These are phyloP conservation scores for Ochropleura plecta DNA, from an alignment of 2,888 invertebrate genomes.

Conservation along the genomic window DNA sequence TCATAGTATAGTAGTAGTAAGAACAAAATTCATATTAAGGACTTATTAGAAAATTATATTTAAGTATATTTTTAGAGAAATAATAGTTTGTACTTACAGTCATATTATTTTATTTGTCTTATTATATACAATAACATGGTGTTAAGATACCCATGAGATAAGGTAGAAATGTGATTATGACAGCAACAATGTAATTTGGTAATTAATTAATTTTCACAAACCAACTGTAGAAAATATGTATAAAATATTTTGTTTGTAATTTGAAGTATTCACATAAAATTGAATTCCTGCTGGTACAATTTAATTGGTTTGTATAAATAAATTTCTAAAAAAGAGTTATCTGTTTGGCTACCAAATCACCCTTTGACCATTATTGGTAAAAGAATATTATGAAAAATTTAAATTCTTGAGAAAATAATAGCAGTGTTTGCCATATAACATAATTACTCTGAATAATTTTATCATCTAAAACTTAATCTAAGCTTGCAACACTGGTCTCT, in stretches of 20 bases:
- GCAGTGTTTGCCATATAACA: not conserved
- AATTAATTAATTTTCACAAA: conserved; percentile 20
- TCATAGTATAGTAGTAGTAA: conserved; percentile 67
- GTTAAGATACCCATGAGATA: conserved; percentile 31
- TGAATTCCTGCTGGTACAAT: conserved; percentile 35
- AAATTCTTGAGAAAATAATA: not conserved
- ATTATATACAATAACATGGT: conserved; percentile 42
- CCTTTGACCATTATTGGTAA: not conserved
- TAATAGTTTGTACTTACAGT: conserved; percentile 66
- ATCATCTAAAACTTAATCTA: conserved; percentile 76
- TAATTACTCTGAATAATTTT: not conserved
- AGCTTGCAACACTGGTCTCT: conserved; percentile 95
- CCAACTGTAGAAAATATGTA: conserved; percentile 20
- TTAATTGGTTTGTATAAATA: conserved; percentile 44
- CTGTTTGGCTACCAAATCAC: not conserved
- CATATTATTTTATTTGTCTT: conserved; percentile 58
- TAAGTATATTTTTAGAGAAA: conserved; percentile 66
- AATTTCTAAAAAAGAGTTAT: conserved; percentile 22
- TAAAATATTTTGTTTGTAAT: conserved; percentile 16
- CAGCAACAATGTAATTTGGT: conserved; percentile 21
- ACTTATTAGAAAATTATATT: conserved; percentile 58
- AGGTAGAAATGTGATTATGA: conserved; percentile 40
- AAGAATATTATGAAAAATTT: not conserved
- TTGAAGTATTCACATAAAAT: conserved; percentile 6
- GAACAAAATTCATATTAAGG: conserved; percentile 54